phyloP scores from a whole-genome alignment of 2,113 vertebrate genomes.

The Chinchilla lanigera region DNA sequence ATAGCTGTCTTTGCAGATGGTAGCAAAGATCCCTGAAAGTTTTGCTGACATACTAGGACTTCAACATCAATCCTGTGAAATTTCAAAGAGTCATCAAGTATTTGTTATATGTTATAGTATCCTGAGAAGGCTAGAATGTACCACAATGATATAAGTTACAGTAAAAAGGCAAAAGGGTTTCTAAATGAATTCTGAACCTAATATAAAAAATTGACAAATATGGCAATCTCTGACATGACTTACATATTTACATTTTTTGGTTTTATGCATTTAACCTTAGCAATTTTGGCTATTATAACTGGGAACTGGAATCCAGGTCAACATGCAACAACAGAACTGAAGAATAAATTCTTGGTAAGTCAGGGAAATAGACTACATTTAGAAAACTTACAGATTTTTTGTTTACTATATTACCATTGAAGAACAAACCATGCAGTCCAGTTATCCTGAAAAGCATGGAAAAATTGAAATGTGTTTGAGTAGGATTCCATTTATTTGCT shows the following conservation, averaged over 20 bases:
- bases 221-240: neutral
- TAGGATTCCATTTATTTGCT: slow-evolving; percentile 61
- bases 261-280: neutral
- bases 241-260: neutral
- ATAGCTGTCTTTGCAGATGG: neutral
- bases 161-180: neutral
- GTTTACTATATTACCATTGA: neutral
- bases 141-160: neutral
- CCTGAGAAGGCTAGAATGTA: neutral
- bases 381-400: slow-evolving; percentile 11
- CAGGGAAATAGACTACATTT: neutral
- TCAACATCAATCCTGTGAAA: neutral
- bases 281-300: neutral
- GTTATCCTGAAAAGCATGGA: slow-evolving; percentile 36
- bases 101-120: neutral
- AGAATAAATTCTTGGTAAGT: neutral
- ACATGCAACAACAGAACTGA: neutral
- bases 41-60: neutral
- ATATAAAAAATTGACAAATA: neutral
- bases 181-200: neutral
- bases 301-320: neutral
- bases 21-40: neutral
- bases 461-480: slow-evolving; percentile 21
- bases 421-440: neutral
- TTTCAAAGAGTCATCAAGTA: slow-evolving; percentile 10